A percentile compares a stretch with the other conserved stretches of the same genome.
phyloP scores from a whole-genome alignment of 2,888 invertebrate genomes.

The Agonopterix arenella region DNA sequence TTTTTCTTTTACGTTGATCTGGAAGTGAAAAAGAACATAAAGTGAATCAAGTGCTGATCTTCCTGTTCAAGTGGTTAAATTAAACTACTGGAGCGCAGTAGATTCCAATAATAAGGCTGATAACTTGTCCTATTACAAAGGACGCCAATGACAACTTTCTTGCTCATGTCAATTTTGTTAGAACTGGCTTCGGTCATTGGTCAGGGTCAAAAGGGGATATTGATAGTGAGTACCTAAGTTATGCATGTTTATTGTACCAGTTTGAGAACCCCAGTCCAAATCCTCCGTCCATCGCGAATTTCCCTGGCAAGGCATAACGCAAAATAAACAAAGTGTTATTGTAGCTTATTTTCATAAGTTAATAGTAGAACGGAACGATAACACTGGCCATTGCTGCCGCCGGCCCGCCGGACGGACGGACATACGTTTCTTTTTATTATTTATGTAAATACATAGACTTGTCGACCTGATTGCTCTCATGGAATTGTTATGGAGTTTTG shows the following conservation, averaged over 20 bases:
- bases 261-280: constrained; percentile 37
- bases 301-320: constrained; percentile 63
- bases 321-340: constrained; percentile 74
- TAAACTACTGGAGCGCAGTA: no score
- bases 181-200: no score
- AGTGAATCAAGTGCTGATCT: no score
- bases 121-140: no score
- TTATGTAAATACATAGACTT: constrained; percentile 31
- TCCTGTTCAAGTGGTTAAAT: no score
- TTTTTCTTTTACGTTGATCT: no score
- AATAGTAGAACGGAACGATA: constrained; percentile 49
- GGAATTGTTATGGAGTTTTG: background rate
- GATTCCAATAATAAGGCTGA: no score
- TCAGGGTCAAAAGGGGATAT: no score
- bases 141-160: no score
- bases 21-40: no score
- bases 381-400: constrained; percentile 17
- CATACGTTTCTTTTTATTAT: constrained; percentile 32
- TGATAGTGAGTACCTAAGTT: no score
- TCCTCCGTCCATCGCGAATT: constrained; percentile 56
- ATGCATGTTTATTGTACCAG: constrained; percentile 4
- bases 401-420: background rate
- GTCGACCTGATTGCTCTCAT: background rate
- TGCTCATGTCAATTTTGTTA: no score
- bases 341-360: constrained; percentile 76